Conservation (phyloP, 2,888 invertebrate species). For the Lamellibrachia satsuma region DNA sequence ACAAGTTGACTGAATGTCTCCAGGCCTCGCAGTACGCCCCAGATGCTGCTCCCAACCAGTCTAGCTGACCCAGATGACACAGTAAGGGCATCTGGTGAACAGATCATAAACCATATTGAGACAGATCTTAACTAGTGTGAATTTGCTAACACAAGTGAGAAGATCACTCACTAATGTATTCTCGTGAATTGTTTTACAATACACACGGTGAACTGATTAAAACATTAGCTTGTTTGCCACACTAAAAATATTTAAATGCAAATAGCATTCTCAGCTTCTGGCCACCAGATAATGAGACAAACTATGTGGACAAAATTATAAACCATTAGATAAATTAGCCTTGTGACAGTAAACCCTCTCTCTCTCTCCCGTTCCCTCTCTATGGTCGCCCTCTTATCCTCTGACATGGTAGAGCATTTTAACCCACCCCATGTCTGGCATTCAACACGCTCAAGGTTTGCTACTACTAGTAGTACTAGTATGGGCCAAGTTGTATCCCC, state of each 20-base stretch:
- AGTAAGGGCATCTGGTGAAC: neutral
- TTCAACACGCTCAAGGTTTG: too few relatives aligned
- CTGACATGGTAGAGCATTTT: too few relatives aligned
- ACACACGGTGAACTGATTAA: neutral
- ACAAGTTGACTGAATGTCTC: constrained; percentile 88
- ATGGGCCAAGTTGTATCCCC: too few relatives aligned
- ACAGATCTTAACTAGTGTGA: neutral
- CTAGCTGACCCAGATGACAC: neutral
- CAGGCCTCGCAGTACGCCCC: constrained; percentile 86
- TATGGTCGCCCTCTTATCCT: too few relatives aligned
- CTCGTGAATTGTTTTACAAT: neutral
- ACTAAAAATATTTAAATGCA: neutral
- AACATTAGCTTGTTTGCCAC: neutral
- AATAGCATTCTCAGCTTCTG: neutral
- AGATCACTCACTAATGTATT: neutral
- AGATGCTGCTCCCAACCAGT: constrained; percentile 66
- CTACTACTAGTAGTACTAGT: too few relatives aligned
- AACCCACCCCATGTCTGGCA: too few relatives aligned
- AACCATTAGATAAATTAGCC: too few relatives aligned
- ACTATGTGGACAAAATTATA: neutral
- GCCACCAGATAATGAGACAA: neutral
- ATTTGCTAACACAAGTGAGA: neutral
- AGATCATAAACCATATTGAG: neutral
- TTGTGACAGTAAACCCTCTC: too few relatives aligned
- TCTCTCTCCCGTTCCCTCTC: too few relatives aligned